These are phyloP conservation scores for Ochropacha duplaris DNA, from an alignment of 2,888 invertebrate species.

Conservation along the genomic window DNA sequence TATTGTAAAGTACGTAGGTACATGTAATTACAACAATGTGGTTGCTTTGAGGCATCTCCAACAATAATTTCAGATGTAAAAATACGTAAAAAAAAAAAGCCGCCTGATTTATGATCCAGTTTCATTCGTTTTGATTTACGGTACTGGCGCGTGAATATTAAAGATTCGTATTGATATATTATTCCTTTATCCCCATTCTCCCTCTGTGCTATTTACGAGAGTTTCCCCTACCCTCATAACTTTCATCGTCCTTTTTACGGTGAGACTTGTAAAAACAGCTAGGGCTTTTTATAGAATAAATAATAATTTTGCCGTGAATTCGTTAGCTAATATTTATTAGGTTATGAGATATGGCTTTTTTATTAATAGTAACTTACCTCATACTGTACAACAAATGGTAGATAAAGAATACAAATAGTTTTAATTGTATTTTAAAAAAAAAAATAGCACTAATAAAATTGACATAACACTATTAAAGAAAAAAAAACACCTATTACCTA, in stretches of 20 bases:
- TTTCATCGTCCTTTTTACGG: constrained; percentile 77
- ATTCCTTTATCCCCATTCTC: constrained; percentile 81
- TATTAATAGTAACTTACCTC: background rate
- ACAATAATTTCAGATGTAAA: constrained; percentile 49
- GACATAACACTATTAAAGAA: background rate
- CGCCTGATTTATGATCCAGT: constrained; percentile 71
- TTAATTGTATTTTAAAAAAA: too few relatives aligned
- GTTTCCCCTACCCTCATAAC: constrained; percentile 77
- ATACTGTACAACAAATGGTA: too few relatives aligned
- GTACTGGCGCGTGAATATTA: constrained; percentile 77
- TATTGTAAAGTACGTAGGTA: background rate
- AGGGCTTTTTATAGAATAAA: constrained; percentile 61
- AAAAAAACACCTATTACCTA: background rate
- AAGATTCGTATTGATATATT: constrained; percentile 83
- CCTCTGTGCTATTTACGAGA: constrained; percentile 78
- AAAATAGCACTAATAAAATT: too few relatives aligned
- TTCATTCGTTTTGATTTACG: constrained; percentile 80
- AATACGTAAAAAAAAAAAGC: constrained; percentile 50
- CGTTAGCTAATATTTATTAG: background rate
- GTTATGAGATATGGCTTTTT: background rate
- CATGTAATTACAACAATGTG: constrained; percentile 7
- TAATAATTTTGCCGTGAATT: constrained; percentile 45
- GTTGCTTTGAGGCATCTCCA: constrained; percentile 23
- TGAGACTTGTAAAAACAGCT: constrained; percentile 72
- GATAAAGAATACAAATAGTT: too few relatives aligned